Conservation (phyloP, 2,113 vertebrate genomes). For the Myotis brandtii region DNA sequence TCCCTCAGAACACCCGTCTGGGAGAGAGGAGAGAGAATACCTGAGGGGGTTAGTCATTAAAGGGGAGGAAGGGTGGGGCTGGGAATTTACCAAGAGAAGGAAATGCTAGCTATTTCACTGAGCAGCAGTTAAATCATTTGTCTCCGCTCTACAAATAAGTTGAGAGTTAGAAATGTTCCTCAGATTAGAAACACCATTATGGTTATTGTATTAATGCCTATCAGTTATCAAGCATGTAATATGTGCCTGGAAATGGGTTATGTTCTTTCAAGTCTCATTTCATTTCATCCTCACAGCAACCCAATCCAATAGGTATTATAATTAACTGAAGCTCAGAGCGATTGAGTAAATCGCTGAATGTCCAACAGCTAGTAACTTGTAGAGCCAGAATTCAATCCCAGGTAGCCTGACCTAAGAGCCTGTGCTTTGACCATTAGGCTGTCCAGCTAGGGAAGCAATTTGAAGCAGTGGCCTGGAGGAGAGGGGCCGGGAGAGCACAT, state of each 20-base stretch:
- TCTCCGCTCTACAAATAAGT: constrained; percentile 18
- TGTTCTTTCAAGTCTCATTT: not conserved
- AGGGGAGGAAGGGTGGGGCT: constrained; percentile 38
- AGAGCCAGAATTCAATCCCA: constrained; percentile 4
- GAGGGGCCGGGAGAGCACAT: not conserved
- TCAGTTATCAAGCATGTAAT: not conserved
- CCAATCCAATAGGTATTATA: not conserved
- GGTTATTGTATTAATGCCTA: not conserved
- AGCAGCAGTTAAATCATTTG: not conserved
- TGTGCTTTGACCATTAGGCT: not conserved
- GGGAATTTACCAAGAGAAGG: constrained; percentile 31
- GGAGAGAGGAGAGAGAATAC: not conserved
- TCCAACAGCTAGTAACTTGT: not conserved
- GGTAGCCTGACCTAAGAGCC: not conserved
- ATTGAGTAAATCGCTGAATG: not conserved
- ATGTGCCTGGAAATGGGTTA: not conserved
- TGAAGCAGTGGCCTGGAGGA: not conserved
- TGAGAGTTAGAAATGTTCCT: not conserved
- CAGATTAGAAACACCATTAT: not conserved
- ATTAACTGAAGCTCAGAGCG: constrained; percentile 23
- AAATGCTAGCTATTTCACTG: not conserved
- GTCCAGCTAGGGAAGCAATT: not conserved
- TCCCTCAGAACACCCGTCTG: not conserved
- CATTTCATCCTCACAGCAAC: not conserved
- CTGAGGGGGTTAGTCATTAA: constrained; percentile 35